phyloP scores from a whole-genome alignment of 2,888 invertebrate genomes.

The Ophion ventricosus region DNA sequence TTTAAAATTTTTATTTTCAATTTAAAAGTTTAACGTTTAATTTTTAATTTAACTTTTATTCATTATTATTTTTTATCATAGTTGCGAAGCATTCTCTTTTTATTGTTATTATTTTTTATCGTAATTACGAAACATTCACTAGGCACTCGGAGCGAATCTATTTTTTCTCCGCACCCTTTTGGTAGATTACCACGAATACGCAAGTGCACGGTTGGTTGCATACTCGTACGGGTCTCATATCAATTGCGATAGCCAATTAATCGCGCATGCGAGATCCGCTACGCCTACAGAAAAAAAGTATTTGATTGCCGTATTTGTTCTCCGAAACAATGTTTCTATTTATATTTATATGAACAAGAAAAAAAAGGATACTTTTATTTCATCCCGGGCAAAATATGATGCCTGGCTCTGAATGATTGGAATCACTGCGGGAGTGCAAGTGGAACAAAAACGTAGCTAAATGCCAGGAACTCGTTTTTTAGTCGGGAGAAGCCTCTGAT shows the following conservation, averaged over 20 bases:
- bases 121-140: neutral
- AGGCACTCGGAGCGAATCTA: neutral
- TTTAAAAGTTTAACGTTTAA: no score
- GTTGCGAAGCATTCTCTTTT: neutral
- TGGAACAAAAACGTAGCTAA: neutral
- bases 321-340: neutral
- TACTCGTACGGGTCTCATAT: constrained; percentile 17
- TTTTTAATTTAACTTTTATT: no score
- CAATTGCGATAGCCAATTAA: neutral
- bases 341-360: neutral
- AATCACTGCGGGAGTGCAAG: neutral
- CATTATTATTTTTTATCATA: neutral
- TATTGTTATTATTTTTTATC: neutral
- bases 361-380: neutral
- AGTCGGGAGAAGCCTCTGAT: neutral
- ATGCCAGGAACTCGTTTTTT: neutral
- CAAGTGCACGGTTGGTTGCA: constrained; percentile 27
- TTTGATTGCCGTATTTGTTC: neutral
- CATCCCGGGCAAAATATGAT: neutral
- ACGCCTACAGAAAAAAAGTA: neutral
- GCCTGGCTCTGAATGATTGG: neutral
- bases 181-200: constrained; percentile 44
- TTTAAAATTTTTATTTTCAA: no score
- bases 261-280: neutral
- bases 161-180: constrained; percentile 20